phyloP scores from a whole-genome alignment of 2,113 vertebrate genomes.

The Pangasianodon hypophthalmus region DNA sequence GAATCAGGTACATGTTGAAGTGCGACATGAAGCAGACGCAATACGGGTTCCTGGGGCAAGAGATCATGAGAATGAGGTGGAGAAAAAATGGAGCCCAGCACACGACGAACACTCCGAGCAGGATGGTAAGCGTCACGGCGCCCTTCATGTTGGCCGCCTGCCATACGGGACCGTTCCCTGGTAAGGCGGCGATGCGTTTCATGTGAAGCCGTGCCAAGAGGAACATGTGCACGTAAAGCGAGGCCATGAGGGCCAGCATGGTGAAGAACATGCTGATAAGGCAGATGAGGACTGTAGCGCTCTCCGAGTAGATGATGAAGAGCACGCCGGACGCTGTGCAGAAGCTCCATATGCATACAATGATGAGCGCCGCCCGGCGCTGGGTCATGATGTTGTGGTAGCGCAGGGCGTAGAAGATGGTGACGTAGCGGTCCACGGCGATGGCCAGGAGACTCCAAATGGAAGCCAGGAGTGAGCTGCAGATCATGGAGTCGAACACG shows the following conservation, averaged over 20 bases:
- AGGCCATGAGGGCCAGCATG: slow-evolving; percentile 62
- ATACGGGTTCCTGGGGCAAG: slow-evolving; percentile 61
- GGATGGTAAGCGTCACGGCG: slow-evolving; percentile 60
- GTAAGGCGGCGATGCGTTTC: slow-evolving; percentile 59
- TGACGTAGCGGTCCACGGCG: slow-evolving; percentile 61
- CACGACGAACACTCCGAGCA: slow-evolving; percentile 60
- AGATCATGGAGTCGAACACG: slow-evolving; percentile 63
- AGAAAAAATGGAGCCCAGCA: slow-evolving; percentile 66
- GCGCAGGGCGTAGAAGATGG: slow-evolving; percentile 62
- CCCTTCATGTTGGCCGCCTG: slow-evolving; percentile 63
- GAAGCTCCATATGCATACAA: slow-evolving; percentile 59
- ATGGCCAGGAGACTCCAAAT: slow-evolving; percentile 62
- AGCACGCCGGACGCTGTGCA: slow-evolving; percentile 55
- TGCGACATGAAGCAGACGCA: slow-evolving; percentile 64
- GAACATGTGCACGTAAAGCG: slow-evolving; percentile 65
- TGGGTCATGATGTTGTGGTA: slow-evolving; percentile 64
- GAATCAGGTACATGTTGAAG: slow-evolving; percentile 65
- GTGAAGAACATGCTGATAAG: slow-evolving; percentile 61
- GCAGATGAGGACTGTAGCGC: slow-evolving; percentile 54
- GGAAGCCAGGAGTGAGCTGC: slow-evolving; percentile 61
- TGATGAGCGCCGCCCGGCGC: slow-evolving; percentile 47
- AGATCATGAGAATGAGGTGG: slow-evolving; percentile 65
- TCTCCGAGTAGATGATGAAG: slow-evolving; percentile 61
- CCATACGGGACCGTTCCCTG: slow-evolving; percentile 49
- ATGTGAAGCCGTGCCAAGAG: slow-evolving; percentile 58